Conservation (phyloP, 2,888 invertebrate species). For the Pollenia griseotomentosa region DNA sequence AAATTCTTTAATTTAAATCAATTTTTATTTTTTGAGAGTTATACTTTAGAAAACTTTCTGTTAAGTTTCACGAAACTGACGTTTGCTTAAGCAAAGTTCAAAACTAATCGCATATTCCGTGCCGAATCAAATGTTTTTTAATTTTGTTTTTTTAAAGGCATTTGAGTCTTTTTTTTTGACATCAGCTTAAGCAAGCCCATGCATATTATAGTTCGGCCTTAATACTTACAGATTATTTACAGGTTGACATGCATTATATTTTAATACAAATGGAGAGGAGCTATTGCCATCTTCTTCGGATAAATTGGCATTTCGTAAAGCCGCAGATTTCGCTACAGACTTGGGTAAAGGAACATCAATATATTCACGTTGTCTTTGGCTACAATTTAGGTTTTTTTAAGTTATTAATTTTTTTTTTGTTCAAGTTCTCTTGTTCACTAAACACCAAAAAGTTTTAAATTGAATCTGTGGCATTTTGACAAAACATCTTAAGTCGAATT, state of each 20-base stretch:
- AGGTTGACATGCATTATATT: slow-evolving; percentile 82
- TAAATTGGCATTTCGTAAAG: slow-evolving; percentile 71
- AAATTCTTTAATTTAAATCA: no score
- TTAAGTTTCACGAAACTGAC: no score
- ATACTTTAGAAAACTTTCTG: no score
- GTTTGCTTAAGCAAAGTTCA: no score
- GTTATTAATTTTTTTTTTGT: neutral
- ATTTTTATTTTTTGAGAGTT: no score
- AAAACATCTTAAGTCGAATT: no score
- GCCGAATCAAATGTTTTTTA: neutral
- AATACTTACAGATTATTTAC: slow-evolving; percentile 81
- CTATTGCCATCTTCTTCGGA: slow-evolving; percentile 69
- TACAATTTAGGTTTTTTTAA: slow-evolving; percentile 70
- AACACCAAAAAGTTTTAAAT: slow-evolving; percentile 11
- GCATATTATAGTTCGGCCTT: no score
- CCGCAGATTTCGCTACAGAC: slow-evolving; percentile 80
- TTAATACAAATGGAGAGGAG: slow-evolving; percentile 80
- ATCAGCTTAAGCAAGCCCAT: no score
- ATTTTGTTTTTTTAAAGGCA: neutral
- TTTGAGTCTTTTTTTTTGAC: neutral
- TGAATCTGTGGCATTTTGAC: no score
- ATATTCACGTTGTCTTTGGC: slow-evolving; percentile 83
- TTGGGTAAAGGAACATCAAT: slow-evolving; percentile 84
- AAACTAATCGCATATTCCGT: no score
- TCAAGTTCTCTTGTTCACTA: slow-evolving; percentile 7